Conservation (phyloP, 1,140 invertebrate genomes). For the Penaeus japonicus region DNA sequence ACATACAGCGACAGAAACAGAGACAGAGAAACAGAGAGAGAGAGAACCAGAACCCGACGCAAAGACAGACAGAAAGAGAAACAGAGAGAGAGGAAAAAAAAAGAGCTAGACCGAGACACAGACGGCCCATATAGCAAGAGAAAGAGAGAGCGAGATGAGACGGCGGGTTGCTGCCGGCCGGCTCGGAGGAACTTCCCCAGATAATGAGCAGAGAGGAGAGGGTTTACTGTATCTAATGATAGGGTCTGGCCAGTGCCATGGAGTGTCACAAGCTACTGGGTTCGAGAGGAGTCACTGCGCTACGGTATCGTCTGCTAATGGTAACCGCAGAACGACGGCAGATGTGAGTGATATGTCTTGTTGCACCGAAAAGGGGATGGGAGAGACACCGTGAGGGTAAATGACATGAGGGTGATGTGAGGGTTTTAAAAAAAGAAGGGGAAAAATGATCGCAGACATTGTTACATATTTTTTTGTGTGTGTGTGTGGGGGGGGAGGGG, state of each 20-base stretch:
- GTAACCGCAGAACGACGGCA: no score
- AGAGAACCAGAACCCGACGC: background rate
- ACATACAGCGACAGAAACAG: background rate
- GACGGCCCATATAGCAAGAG: background rate
- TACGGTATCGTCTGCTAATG: background rate
- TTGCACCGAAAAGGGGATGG: no score
- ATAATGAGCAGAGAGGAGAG: constrained; percentile 30
- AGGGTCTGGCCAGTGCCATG: constrained; percentile 41
- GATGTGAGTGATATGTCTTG: no score
- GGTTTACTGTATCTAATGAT: constrained; percentile 47
- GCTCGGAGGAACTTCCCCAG: background rate
- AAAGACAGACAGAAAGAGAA: background rate
- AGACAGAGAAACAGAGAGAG: background rate
- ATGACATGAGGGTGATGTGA: no score
- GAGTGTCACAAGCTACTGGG: constrained; percentile 27
- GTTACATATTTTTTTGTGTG: no score
- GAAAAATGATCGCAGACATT: no score
- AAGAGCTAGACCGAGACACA: background rate
- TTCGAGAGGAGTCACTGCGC: background rate
- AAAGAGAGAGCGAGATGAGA: background rate
- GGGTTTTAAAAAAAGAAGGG: no score
- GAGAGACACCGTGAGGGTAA: no score
- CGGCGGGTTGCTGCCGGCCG: background rate
- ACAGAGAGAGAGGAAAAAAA: background rate
- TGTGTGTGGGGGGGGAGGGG: no score